Evolutionary conservation across 2,113 vertebrate genomes (phyloP).

Genomic region (Castor canadensis): DNA sequence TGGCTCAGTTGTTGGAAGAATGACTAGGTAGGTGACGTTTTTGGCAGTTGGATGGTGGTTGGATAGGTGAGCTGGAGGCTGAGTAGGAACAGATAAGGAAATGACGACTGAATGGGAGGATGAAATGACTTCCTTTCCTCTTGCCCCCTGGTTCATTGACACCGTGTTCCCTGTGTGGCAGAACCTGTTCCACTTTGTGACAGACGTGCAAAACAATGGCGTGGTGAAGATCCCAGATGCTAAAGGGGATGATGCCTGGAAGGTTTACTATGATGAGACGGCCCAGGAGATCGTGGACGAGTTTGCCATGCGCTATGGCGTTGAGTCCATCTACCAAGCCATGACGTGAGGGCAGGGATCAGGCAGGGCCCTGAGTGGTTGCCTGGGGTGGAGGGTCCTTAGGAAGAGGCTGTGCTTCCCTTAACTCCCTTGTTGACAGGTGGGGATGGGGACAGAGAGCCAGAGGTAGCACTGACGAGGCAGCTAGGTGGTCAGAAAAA

Average conservation of each 20-base stretch:
- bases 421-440: background rate
- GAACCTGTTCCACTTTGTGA: constrained; percentile 99
- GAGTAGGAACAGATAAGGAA: too few species aligned
- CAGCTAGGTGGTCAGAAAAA: background rate
- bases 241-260: constrained; percentile 98
- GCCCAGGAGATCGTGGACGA: constrained; percentile 98
- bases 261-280: constrained; percentile 98
- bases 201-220: constrained; percentile 96
- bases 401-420: background rate
- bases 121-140: too few species aligned
- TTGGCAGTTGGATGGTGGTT: background rate
- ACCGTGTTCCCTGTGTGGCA: constrained; percentile 64
- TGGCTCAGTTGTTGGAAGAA: too few species aligned
- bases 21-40: background rate
- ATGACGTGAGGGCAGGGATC: constrained; percentile 92
- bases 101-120: too few species aligned
- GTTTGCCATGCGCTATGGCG: constrained; percentile 98
- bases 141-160: too few species aligned
- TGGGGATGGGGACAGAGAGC: background rate
- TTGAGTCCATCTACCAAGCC: constrained; percentile 99
- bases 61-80: too few species aligned
- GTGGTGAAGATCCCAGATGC: constrained; percentile 98
- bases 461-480: background rate
- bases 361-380: too few species aligned
- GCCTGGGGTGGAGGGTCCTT: background rate